Base-by-base conservation (phyloP, 53 echinoderm and acorn worm species). In the Paracentrotus lividus region DNA sequence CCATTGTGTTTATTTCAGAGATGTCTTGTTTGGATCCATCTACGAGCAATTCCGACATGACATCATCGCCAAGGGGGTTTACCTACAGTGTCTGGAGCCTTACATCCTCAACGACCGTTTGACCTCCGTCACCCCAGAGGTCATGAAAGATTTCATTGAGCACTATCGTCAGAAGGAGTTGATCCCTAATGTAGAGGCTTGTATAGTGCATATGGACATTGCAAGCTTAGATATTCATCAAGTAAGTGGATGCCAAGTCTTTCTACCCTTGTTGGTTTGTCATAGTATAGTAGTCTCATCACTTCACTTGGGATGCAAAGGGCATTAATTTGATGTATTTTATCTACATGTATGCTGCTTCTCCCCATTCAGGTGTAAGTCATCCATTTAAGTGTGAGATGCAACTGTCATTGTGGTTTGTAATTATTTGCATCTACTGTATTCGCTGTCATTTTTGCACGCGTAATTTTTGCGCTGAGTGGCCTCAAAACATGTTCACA, bases 81-180 rank as follows among this genome's bases (percentile, higher is more conserved):
- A 95, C 85, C 94, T 98, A 88, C 94, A 98, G 52, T 98, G 99
- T 43, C 93, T 98, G 21, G 99, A 98, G 93, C 99, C 99, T 29
- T 99, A 97, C 96, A 99, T 99, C 58, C 96, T 99, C 42, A 99
- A 99, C 78, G 97, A 97, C 85, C 95, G 90, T 31, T 94, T 99
- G 84, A 95, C 96, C 60, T 98, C 97, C 5, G 95, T 98, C 90
- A 97, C 99, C 44, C 99, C 99, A 0, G 95, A 88, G 88, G 97
- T 97, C 88, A 98, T 98, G 99, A 96, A 98, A 84, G 99, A 97
- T 26, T 99, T 99, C 90, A 96, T 99, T 3, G 99, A 99, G 64
- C 99, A 99, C 72, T 99, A 99, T 84, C 93, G 96, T 59, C 81
- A 95, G 43, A 96, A 95, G 85, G 96, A 96, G 89, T 96, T 99